Percentiles rank a stretch among this genome's conserved stretches.
phyloP scores from a whole-genome alignment of 2,797 vertebrate species.

The Mormyrus hasselquistii region DNA sequence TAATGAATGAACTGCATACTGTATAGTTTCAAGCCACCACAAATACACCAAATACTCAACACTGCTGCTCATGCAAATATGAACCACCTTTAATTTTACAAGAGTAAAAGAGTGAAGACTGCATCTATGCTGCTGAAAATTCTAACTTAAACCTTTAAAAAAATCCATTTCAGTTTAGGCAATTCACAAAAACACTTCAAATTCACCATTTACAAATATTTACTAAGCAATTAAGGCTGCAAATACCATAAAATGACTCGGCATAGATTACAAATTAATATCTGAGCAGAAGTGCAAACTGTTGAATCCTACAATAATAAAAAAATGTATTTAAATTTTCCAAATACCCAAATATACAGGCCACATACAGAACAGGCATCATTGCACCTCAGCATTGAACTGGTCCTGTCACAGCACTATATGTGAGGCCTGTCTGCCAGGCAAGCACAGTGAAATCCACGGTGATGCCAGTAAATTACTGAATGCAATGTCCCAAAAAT shows the following conservation, averaged over 20 bases:
- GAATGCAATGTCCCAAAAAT: background rate
- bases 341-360: background rate
- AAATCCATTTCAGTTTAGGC: background rate
- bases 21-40: background rate
- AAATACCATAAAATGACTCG: background rate
- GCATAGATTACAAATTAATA: background rate
- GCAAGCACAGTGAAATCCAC: background rate
- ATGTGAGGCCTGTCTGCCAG: background rate
- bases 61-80: background rate
- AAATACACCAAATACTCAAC: background rate
- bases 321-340: background rate
- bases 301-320: background rate
- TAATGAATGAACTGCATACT: background rate
- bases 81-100: background rate
- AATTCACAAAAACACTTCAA: background rate
- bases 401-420: background rate
- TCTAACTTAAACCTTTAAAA: background rate
- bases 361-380: background rate
- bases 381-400: background rate
- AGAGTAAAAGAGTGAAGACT: background rate
- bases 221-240: background rate
- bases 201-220: background rate
- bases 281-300: background rate
- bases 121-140: background rate
- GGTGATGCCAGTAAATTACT: background rate